Evolutionary conservation across 2,888 invertebrate genomes (phyloP).

Genomic region (Sturmia bella): DNA sequence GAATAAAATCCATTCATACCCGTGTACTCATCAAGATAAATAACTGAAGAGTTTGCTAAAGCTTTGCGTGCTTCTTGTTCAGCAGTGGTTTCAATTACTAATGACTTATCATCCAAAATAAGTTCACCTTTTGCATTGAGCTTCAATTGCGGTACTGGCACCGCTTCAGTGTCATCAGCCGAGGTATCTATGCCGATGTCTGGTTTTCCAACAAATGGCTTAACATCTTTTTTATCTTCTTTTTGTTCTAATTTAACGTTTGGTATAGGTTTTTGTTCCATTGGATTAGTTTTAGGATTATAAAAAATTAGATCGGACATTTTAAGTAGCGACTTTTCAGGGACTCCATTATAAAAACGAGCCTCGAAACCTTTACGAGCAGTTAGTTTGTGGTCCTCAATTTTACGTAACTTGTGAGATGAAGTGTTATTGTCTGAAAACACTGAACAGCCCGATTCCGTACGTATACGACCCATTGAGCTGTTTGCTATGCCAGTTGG

Average conservation of each 20-base stretch:
- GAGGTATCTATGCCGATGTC: slow-evolving; percentile 67
- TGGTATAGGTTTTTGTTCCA: slow-evolving; percentile 82
- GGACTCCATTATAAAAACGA: slow-evolving; percentile 78
- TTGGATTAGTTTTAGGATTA: slow-evolving; percentile 91
- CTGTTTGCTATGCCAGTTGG: slow-evolving; percentile 74
- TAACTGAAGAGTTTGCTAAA: slow-evolving; percentile 85
- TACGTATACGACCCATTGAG: slow-evolving; percentile 79
- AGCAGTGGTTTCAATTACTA: slow-evolving; percentile 87
- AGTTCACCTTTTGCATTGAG: slow-evolving; percentile 93
- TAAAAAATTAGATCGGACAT: slow-evolving; percentile 97
- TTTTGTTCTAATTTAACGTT: slow-evolving; percentile 61
- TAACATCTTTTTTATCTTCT: slow-evolving; percentile 50
- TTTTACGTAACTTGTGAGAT: slow-evolving; percentile 77
- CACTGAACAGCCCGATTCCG: slow-evolving; percentile 80
- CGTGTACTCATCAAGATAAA: slow-evolving; percentile 85
- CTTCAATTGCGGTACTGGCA: slow-evolving; percentile 92
- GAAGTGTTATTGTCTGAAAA: slow-evolving; percentile 76
- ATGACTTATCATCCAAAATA: slow-evolving; percentile 91
- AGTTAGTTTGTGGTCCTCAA: slow-evolving; percentile 82
- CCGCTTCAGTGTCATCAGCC: slow-evolving; percentile 78
- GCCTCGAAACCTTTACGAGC: slow-evolving; percentile 78
- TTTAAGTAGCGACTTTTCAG: slow-evolving; percentile 87
- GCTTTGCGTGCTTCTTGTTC: slow-evolving; percentile 85
- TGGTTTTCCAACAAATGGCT: slow-evolving; percentile 57
- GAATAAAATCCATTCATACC: slow-evolving; percentile 85